Base-by-base conservation (phyloP, 2,797 vertebrate species). In the Schizopygopsis pylzovi region DNA sequence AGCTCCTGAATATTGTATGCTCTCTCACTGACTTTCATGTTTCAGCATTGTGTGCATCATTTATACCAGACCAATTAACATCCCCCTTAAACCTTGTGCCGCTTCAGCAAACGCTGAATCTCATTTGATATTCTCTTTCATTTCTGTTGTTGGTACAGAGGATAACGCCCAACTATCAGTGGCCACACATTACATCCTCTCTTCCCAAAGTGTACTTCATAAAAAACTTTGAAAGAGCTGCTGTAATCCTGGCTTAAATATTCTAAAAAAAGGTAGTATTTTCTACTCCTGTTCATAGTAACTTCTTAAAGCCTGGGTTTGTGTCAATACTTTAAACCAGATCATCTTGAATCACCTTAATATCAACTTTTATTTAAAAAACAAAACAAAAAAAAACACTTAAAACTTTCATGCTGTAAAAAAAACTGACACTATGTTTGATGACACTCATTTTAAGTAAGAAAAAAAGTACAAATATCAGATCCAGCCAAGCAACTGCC, bases 51-150 rank as follows among this genome's bases (percentile, higher is more conserved):
- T 86, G 63, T 82, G 85, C 82, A 83, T 84, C 81, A 84, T 75
- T 83, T 76, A 85, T 70, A 85, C 72, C 15, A 86, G 65, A 79
- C 72, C 85, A 84, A 88, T 84, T 88, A 86, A 54, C 85, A 67
- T 77, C 84, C 37, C 71, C 45, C 73, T 82, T 77, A 79, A 88
- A 85, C 79, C 71, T 68, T 37, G 33, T 73, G 47, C 52, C 28
- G 37, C 59, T 86, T 75, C 81, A 75, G 78, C 81, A 71, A 16
- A 71, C 59, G 43, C 85, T 33, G 43, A 33, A 49, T 25, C 73
- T 89, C 87, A 92, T 93, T 90, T 91, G n/a, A 45, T 90, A 93
- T 92, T 92, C 92, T 85, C 90, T 94, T 93, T 93, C 76, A 91
- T 92, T 92, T 88, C 81, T 47, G 87, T 83, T 84, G 84, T 72